Evolutionary conservation across 2,113 vertebrate species (phyloP).

Genomic region (Kryptolebias marmoratus): DNA sequence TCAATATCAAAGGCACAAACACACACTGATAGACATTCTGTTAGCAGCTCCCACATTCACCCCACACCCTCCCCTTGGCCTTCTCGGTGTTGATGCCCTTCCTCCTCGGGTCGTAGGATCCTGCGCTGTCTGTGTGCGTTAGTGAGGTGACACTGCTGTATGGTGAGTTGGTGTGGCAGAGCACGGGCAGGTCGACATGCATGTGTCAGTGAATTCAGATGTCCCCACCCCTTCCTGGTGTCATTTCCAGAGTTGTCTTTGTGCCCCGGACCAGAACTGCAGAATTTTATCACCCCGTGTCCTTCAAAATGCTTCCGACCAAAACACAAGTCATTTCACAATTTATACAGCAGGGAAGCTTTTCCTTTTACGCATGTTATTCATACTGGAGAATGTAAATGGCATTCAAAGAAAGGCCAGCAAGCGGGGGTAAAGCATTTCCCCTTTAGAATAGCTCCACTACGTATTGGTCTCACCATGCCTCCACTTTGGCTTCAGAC

Average conservation of each 20-base stretch:
- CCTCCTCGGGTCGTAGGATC: constrained; percentile 41
- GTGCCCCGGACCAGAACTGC: not conserved
- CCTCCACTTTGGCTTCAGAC: constrained; percentile 19
- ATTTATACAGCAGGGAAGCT: not conserved
- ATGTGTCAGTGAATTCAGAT: constrained; percentile 68
- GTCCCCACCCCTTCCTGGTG: constrained; percentile 29
- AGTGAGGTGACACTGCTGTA: constrained; percentile 60
- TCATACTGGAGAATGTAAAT: constrained; percentile 28
- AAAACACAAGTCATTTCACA: constrained; percentile 4
- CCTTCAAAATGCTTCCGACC: constrained; percentile 6
- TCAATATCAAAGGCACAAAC: constrained; percentile 64
- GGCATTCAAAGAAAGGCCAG: constrained; percentile 15
- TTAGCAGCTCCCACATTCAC: not conserved
- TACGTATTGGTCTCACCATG: constrained; percentile 21
- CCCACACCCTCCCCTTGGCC: constrained; percentile 14
- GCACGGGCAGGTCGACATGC: constrained; percentile 53
- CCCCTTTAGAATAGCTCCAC: constrained; percentile 13
- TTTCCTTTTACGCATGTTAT: constrained; percentile 18
- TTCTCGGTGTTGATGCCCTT: constrained; percentile 55
- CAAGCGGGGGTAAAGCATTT: not conserved
- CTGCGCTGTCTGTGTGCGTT: constrained; percentile 67
- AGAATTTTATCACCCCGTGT: not conserved
- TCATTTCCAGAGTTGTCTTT: constrained; percentile 24
- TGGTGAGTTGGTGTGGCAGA: constrained; percentile 63
- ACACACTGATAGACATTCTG: constrained; percentile 13